phyloP scores from a whole-genome alignment of 2,888 invertebrate species.

The Synanthedon tipuliformis region DNA sequence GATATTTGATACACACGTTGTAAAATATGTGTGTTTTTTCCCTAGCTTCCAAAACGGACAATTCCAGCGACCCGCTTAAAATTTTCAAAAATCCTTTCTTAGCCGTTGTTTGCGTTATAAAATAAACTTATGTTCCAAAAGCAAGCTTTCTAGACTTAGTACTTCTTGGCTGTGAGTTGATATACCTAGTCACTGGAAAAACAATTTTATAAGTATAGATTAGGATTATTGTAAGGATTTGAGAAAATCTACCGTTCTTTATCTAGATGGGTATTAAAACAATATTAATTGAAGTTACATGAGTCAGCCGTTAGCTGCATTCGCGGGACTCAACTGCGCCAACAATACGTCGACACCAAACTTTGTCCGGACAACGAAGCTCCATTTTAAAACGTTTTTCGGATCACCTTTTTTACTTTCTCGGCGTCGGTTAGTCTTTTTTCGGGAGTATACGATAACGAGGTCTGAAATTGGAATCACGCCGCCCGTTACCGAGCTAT shows the following conservation, averaged over 20 bases:
- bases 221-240: too few relatives aligned
- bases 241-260: constrained; percentile 13
- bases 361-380: constrained; percentile 28
- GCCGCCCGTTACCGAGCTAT: constrained; percentile 42
- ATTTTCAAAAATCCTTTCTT: too few relatives aligned
- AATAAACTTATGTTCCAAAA: too few relatives aligned
- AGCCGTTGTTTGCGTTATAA: too few relatives aligned
- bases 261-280: constrained; percentile 55
- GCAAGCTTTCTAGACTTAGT: too few relatives aligned
- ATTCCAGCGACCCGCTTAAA: too few relatives aligned
- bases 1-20: too few relatives aligned
- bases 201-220: too few relatives aligned
- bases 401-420: constrained; percentile 19
- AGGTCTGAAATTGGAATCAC: constrained; percentile 62
- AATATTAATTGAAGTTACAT: constrained; percentile 59
- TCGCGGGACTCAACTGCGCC: constrained; percentile 30
- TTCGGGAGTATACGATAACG: constrained; percentile 37
- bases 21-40: too few relatives aligned
- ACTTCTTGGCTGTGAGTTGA: too few relatives aligned
- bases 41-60: too few relatives aligned
- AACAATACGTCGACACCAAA: constrained; percentile 28
- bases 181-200: too few relatives aligned
- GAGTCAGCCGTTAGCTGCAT: constrained; percentile 41
- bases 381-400: constrained; percentile 36
- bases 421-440: constrained; percentile 20